Evolutionary conservation across 2,113 vertebrate genomes (phyloP), one percentile per base, ranked within the genome.

Genomic region (Stegastes partitus): DNA sequence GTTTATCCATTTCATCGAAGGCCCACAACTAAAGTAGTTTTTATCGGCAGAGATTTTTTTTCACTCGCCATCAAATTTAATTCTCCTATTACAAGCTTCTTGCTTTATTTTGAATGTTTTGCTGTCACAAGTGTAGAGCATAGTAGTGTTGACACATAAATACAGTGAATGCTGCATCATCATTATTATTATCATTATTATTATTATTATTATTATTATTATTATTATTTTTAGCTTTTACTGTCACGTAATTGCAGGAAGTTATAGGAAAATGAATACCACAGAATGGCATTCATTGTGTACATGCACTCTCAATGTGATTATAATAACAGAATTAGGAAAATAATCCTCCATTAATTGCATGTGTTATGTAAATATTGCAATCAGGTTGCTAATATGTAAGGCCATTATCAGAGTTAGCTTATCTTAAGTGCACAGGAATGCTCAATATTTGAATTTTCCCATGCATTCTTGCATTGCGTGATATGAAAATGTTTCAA

Each of bases 11-110:
- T 88, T 88, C 69, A 91, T 91, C 84, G 68, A 44, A 59, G 78
- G 85, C 28, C 28, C 31, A 44, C 16, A 92, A 90, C 90, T 85
- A 82, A 91, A 94, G 93, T 91, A 87, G 85, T 68, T 73, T 84
- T 89, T 82, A 62, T 74, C 57, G 70, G 61, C 42, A 45, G 19
- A 49, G 16, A 11, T 9, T 37, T 26, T 53, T n/a, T 56, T 47
- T 26, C 14, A 0, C 14, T 0, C 2, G 15, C 12, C 10, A 31
- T 47, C 16, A 50, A 22, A 44, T 59, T 57, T 54, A 16, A 68
- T 58, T 26, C 45, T 53, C 10, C 18, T 25, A 16, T 71, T 23
- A 59, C 21, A 26, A 15, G 21, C 22, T 19, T 67, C 10, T 59
- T 2, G 4, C 15, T 62, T 62, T 18, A 12, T 49, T 25, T 50